phyloP scores from a whole-genome alignment of 2,797 vertebrate genomes.

The Helarctos malayanus region DNA sequence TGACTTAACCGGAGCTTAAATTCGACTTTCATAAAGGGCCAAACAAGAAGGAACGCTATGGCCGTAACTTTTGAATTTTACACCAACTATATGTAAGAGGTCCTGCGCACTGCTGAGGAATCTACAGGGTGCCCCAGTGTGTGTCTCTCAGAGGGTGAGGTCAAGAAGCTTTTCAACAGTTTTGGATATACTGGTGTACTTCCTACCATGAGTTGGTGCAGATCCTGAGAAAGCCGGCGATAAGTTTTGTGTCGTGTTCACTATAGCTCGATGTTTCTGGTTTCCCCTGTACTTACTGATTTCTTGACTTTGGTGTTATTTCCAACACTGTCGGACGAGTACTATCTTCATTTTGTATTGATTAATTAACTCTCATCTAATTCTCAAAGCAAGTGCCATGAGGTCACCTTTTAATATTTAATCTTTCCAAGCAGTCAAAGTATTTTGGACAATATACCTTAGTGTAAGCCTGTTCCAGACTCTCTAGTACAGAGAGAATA shows the following conservation, averaged over 20 bases:
- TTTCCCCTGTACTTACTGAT: neutral
- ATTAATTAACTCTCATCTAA: neutral
- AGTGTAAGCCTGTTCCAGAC: neutral
- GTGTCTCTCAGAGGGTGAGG: neutral
- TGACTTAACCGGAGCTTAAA: accelerated
- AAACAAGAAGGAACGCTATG: neutral
- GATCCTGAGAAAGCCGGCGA: neutral
- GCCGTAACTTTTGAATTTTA: accelerated
- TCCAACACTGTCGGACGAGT: accelerated
- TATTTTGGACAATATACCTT: neutral
- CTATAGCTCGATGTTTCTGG: accelerated
- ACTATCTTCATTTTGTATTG: neutral
- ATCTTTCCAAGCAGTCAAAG: neutral
- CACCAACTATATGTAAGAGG: accelerated
- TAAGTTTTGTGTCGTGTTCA: neutral
- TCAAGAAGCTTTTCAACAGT: neutral
- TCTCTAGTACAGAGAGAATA: neutral
- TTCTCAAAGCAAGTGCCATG: neutral
- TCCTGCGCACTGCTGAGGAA: neutral
- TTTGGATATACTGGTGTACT: accelerated
- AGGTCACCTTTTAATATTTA: neutral
- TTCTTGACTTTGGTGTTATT: neutral
- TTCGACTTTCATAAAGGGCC: neutral
- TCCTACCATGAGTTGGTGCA: neutral
- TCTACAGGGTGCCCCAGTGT: accelerated